Conservation (phyloP, 2,113 vertebrate species). For the Panurus biarmicus region DNA sequence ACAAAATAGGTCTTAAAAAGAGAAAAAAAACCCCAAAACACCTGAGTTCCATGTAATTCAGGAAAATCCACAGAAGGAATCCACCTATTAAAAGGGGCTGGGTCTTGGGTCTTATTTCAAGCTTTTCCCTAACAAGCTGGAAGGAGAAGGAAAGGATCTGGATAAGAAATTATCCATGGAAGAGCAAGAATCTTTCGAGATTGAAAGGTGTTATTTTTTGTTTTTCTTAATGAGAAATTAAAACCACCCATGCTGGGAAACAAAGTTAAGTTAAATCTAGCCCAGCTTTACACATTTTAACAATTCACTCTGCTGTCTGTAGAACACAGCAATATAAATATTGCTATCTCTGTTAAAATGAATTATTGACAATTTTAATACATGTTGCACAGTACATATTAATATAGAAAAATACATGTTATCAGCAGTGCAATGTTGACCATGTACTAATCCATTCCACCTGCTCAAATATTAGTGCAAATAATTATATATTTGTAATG, state of each 20-base stretch:
- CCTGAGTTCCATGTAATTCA: neutral
- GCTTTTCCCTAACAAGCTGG: neutral
- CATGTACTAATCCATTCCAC: slow-evolving; percentile 97
- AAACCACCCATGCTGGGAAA: neutral
- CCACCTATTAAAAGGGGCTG: neutral
- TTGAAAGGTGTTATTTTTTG: neutral
- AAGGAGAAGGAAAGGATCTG: neutral
- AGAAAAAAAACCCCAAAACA: neutral
- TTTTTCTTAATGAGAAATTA: neutral
- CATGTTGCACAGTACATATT: slow-evolving; percentile 82
- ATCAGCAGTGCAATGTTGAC: slow-evolving; percentile 88
- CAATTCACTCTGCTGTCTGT: slow-evolving; percentile 58
- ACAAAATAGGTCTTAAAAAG: neutral
- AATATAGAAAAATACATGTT: slow-evolving; percentile 79
- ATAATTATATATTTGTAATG: slow-evolving; percentile 85
- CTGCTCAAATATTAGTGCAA: slow-evolving; percentile 95
- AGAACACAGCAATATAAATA: slow-evolving; percentile 76
- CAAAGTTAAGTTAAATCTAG: slow-evolving; percentile 57
- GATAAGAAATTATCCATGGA: neutral
- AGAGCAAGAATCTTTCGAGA: neutral
- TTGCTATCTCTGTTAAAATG: slow-evolving; percentile 73
- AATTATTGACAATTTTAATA: slow-evolving; percentile 81
- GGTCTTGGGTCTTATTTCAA: neutral
- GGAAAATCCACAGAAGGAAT: neutral
- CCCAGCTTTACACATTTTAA: slow-evolving; percentile 53